Evolutionary conservation across 1,140 invertebrate species (phyloP), one percentile per base, ranked within the genome.

Genomic region (Drosophila obscura): DNA sequence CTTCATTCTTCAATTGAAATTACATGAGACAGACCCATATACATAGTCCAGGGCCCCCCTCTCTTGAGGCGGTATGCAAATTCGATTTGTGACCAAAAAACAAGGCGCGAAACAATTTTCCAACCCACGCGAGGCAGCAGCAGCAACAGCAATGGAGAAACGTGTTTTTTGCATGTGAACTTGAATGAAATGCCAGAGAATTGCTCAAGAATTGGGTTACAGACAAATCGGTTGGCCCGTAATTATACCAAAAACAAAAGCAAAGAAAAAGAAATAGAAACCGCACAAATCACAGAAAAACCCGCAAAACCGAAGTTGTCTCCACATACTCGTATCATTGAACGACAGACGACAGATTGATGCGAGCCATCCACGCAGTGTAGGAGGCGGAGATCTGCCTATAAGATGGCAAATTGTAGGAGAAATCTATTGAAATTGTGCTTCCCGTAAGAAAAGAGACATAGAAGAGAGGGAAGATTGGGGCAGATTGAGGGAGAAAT

Each of bases 41-140:
- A 58, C 56, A 63, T 61, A 68, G 63, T 46, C 58, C 64, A 67
- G 64, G 19, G 35, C 50, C 49, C 35, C 39, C 52, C 16, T 2
- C 59, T 59, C 44, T 13, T 39, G 35, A 39, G 11, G 11, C 35
- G 35, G 35, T 31, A 77, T 74, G 62, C 50, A 71, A 76, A 68
- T 75, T 67, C 26, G 35, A 67, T 76, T 76, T 44, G 46, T 49
- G 53, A 63, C 39, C 19, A 48, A 28, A 63, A 73, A 64, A 74
- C 48, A 87, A 82, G 78, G 83, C 79, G 83, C 83, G 79, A 87
- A 88, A 66, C 83, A 76, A 80, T 89, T 83, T 87, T 71, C 66
- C 76, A 87, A 43, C 84, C 83, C 84, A 88, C 83, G 78, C 35
- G 11, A n/a, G 1, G 1, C 82, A 82, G 41, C 35, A 50, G 52